Conservation (phyloP, 2,888 invertebrate genomes). For the Lamellibrachia columna region DNA sequence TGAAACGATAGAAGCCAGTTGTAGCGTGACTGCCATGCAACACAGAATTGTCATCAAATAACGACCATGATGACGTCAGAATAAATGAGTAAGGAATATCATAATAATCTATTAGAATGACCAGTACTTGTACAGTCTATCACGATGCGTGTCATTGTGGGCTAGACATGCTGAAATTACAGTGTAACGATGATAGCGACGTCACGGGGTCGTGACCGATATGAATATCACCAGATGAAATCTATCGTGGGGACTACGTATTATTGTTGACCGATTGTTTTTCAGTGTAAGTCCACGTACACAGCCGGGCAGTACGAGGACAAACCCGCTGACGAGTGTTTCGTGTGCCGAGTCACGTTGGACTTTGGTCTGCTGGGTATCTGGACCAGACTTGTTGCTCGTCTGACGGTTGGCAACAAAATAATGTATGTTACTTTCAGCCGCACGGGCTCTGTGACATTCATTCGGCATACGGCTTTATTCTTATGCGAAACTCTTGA, state of each 20-base stretch:
- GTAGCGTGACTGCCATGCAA: no score
- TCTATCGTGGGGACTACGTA: not conserved
- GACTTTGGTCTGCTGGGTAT: not conserved
- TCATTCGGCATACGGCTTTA: not conserved
- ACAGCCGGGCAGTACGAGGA: not conserved
- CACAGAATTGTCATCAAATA: no score
- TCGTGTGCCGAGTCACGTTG: not conserved
- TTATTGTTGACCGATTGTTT: conserved; percentile 11
- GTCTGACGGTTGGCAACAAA: not conserved
- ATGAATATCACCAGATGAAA: not conserved
- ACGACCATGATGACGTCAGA: no score
- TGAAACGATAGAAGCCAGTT: no score
- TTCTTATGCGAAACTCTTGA: not conserved
- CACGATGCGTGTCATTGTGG: no score
- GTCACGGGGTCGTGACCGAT: not conserved
- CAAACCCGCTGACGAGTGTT: not conserved
- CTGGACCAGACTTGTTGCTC: not conserved
- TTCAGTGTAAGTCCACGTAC: not conserved
- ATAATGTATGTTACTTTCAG: not conserved
- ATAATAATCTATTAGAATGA: no score
- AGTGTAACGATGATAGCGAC: not conserved
- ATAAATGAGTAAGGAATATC: no score
- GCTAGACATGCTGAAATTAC: not conserved
- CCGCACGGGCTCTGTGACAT: not conserved
- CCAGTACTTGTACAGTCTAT: no score